Conservation (phyloP, 92 coral and sea anemone species). For the Phenganax marumi region DNA sequence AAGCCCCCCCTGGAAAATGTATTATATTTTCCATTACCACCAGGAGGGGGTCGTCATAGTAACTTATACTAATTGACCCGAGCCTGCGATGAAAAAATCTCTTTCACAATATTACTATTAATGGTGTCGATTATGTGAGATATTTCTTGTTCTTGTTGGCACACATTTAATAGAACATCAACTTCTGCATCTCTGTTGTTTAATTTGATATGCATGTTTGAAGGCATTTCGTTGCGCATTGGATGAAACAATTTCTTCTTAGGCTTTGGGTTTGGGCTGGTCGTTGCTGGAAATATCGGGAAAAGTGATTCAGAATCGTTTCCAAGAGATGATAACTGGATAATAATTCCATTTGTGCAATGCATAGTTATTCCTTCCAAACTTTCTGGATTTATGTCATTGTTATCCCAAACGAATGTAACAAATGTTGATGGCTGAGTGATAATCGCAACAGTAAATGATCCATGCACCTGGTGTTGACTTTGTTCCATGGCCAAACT, state of each 20-base stretch:
- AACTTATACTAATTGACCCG: background rate
- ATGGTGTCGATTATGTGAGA: constrained; percentile 24
- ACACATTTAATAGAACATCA: background rate
- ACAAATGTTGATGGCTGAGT: constrained; percentile 31
- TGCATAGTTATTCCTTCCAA: constrained; percentile 15
- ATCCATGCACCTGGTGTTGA: constrained; percentile 10
- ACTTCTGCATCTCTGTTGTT: background rate
- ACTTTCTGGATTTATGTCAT: constrained; percentile 36
- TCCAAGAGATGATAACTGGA: background rate
- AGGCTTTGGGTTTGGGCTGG: no score
- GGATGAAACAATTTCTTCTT: background rate
- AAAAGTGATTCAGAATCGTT: constrained; percentile 1
- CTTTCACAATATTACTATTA: background rate
- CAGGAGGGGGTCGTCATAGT: constrained; percentile 1
- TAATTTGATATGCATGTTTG: background rate
- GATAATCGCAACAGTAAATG: constrained; percentile 19
- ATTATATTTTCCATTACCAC: background rate
- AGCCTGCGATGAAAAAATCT: no score
- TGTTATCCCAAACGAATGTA: constrained; percentile 30
- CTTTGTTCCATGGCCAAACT: constrained; percentile 27
- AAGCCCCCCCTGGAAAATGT: no score
- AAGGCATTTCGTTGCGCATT: background rate
- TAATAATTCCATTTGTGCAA: constrained; percentile 31
- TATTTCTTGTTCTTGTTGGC: constrained; percentile 10
- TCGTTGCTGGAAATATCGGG: background rate